Percentiles rank a stretch among this genome's conserved stretches.
These are phyloP conservation scores for Agriopis aurantiaria DNA, from an alignment of 2,888 invertebrate genomes.

Conservation along the genomic window DNA sequence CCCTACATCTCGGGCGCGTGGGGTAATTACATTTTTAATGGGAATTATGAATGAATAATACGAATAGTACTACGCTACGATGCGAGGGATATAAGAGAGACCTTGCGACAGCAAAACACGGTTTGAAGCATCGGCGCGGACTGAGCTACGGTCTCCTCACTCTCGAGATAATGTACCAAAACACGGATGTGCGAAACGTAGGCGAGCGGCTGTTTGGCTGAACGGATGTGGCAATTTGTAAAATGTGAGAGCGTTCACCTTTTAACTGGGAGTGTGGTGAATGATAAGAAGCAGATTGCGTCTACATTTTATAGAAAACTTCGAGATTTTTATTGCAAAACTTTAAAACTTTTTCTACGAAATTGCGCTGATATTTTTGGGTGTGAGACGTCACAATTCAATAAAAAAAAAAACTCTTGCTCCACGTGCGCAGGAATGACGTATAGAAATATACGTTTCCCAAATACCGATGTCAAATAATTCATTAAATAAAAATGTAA, in stretches of 20 bases:
- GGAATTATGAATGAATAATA: conserved; percentile 23
- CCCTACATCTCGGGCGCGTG: conserved; percentile 50
- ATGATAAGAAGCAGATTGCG: conserved; percentile 13
- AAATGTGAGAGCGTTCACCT: conserved; percentile 33
- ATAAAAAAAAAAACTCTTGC: no score
- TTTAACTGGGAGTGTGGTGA: conserved; percentile 3
- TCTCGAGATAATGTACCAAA: conserved; percentile 38
- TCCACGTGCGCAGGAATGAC: neutral
- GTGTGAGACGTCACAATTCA: no score
- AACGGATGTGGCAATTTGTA: conserved; percentile 56
- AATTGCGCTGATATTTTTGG: no score
- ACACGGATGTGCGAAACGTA: conserved; percentile 30
- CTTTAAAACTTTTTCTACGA: no score
- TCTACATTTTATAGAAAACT: neutral
- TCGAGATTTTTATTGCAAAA: neutral
- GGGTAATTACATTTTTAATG: conserved; percentile 46
- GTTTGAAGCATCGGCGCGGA: conserved; percentile 77
- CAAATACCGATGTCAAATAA: conserved; percentile 27
- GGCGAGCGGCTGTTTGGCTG: conserved; percentile 52
- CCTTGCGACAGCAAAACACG: conserved; percentile 84
- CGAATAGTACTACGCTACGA: conserved; percentile 30
- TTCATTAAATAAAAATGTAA: conserved; percentile 37
- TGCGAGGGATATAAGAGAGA: conserved; percentile 51
- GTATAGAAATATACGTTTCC: neutral
- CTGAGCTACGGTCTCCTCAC: conserved; percentile 55